phyloP scores from a whole-genome alignment of 2,888 invertebrate species.

The Marronus borbonicus region DNA sequence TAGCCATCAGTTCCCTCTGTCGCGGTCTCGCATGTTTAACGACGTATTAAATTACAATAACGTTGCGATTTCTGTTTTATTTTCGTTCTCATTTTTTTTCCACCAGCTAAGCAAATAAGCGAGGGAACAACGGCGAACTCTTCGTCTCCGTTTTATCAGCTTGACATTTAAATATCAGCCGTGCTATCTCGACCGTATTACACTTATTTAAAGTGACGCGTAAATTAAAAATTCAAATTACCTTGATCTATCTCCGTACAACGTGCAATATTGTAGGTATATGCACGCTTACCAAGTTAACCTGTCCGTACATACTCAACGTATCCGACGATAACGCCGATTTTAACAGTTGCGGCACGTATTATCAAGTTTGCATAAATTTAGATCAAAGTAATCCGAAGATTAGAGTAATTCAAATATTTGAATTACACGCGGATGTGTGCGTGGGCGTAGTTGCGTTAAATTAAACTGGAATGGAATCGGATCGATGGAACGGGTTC shows the following conservation, averaged over 20 bases:
- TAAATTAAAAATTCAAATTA: constrained; percentile 39
- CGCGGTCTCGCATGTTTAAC: constrained; percentile 34
- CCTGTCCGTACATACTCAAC: not conserved
- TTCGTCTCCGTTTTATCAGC: constrained; percentile 20
- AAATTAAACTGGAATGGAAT: too few species aligned
- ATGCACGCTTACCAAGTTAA: too few species aligned
- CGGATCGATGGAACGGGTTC: too few species aligned
- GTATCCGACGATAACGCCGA: not conserved
- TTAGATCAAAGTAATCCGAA: not conserved
- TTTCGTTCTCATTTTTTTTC: constrained; percentile 18
- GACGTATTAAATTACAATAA: constrained; percentile 37
- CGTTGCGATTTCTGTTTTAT: constrained; percentile 37
- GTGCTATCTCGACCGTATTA: constrained; percentile 28
- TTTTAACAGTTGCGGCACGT: not conserved
- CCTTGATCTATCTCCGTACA: not conserved
- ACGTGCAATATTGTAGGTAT: too few species aligned
- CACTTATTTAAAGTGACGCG: constrained; percentile 30
- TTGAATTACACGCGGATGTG: not conserved
- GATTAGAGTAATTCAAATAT: not conserved
- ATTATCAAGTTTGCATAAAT: not conserved
- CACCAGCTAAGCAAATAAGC: constrained; percentile 4
- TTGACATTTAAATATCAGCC: constrained; percentile 39
- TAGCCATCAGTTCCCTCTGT: not conserved
- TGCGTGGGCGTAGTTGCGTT: too few species aligned
- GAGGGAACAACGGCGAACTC: constrained; percentile 1